Evolutionary conservation across 2,797 vertebrate genomes (phyloP).

Genomic region (Erethizon dorsatum): DNA sequence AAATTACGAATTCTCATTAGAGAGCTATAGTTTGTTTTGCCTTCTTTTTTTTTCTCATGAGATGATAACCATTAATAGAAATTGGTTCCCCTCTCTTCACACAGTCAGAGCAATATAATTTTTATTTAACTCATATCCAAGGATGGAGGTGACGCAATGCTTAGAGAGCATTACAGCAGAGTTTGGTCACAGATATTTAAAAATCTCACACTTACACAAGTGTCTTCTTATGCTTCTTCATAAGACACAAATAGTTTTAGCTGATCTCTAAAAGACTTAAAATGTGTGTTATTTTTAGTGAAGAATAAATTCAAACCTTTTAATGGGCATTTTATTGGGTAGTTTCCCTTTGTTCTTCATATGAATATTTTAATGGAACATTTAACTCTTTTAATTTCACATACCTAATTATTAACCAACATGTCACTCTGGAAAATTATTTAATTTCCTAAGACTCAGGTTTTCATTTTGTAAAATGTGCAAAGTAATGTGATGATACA

Average conservation of each 20-base stretch:
- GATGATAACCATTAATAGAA: background rate
- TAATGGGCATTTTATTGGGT: background rate
- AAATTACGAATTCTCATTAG: background rate
- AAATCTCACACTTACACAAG: background rate
- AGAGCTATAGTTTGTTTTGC: background rate
- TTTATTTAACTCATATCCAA: background rate
- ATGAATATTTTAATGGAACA: slow-evolving; percentile 13
- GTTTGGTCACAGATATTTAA: background rate
- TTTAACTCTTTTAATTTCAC: background rate
- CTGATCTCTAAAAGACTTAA: slow-evolving; percentile 24
- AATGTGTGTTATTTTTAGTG: background rate
- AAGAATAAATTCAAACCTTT: slow-evolving; percentile 45
- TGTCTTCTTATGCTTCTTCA: background rate
- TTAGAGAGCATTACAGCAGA: background rate
- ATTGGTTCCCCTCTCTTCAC: background rate
- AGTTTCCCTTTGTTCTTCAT: background rate
- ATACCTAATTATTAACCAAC: background rate
- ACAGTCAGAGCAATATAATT: background rate
- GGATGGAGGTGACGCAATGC: background rate
- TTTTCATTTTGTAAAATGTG: slow-evolving; percentile 42
- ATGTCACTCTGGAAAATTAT: background rate
- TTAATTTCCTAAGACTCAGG: background rate
- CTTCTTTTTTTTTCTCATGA: background rate
- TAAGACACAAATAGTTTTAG: background rate
- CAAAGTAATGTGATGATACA: background rate